Base-by-base conservation (phyloP, 2,113 vertebrate genomes). In the Rhinoptilus africanus region DNA sequence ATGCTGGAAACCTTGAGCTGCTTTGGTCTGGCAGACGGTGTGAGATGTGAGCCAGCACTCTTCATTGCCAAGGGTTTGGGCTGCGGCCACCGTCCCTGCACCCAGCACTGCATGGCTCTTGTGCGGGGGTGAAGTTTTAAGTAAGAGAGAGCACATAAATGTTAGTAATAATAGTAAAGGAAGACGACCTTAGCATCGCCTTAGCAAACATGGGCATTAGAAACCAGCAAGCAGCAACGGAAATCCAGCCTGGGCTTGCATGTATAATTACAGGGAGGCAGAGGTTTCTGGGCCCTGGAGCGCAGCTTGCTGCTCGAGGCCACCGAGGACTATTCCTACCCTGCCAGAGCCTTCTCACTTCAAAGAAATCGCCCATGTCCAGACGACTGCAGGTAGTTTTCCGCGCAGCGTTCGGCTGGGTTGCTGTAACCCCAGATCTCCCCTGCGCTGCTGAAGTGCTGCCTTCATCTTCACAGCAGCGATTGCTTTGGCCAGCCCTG, bases 401-500 rank as follows among this genome's bases (percentile, higher is more conserved):
- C 77, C 53, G 14, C 19, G 16, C 1, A 9, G 67, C 9, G 4
- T 37, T 63, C 2, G 12, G n/a, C 24, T 48, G 2, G 0, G 30
- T 12, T 32, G 37, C 41, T 72, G 37, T 59, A 72, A 45, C 39
- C 67, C 34, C 0, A 0, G 35, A 45, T 45, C 56, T 74, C 23
- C 71, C 37, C 66, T 16, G 27, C 16, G 8, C 45, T 16, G 43
- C 48, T 60, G 2, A 73, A 37, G 35, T 60, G 26, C 32, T 2
- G 2, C 35, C 26, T 50, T 51, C 26, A 47, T 8, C 14, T 37
- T 80, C 68, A 41, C 26, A 27, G 10, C 39, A 32, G 47, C 14
- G 41, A 28, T 32, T 45, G 54, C n/a, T 16, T 3, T 27, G 19
- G 41, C 24, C 41, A 6, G 43, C 27, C 86, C 72, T 69, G 43